A percentile compares a stretch with the other conserved stretches of the same genome.
Evolutionary conservation across 2,888 invertebrate species (phyloP).

Genomic region (Ypsolopha sequella): DNA sequence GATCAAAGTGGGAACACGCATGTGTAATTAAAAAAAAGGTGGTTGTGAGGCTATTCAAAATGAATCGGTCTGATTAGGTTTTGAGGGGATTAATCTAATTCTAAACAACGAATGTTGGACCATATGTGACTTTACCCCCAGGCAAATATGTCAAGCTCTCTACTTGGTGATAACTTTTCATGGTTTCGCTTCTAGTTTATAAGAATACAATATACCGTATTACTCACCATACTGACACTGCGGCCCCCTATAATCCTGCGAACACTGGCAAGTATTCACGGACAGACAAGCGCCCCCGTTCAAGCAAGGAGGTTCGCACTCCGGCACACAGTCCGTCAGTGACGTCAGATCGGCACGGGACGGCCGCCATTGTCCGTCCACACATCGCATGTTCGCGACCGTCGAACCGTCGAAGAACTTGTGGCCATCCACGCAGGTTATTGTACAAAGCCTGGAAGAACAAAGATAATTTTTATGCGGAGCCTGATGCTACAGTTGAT

Average conservation of each 20-base stretch:
- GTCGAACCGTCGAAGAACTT: conserved; percentile 79
- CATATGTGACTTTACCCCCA: too few relatives aligned
- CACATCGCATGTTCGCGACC: conserved; percentile 76
- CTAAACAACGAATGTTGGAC: too few relatives aligned
- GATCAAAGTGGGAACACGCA: too few relatives aligned
- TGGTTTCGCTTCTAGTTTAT: not conserved
- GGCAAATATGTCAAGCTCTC: too few relatives aligned
- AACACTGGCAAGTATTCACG: conserved; percentile 83
- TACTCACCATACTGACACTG: conserved; percentile 78
- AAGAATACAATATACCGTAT: not conserved
- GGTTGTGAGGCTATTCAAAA: too few relatives aligned
- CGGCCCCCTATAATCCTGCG: conserved; percentile 76
- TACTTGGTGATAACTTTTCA: not conserved
- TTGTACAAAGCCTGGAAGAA: conserved; percentile 73
- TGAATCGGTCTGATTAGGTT: too few relatives aligned
- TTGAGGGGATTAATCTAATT: too few relatives aligned
- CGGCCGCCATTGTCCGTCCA: conserved; percentile 79
- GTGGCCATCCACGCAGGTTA: conserved; percentile 75
- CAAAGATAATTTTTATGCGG: too few relatives aligned
- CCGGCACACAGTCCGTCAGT: conserved; percentile 80
- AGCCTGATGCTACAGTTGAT: too few relatives aligned
- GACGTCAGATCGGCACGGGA: conserved; percentile 71
- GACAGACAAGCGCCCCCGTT: conserved; percentile 88
- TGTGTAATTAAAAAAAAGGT: too few relatives aligned
- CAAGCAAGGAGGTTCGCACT: conserved; percentile 75